A percentile compares a stretch with the other conserved stretches of the same genome.
Evolutionary conservation across 2,113 vertebrate species (phyloP).

Genomic region (Chaenogobius annularis): DNA sequence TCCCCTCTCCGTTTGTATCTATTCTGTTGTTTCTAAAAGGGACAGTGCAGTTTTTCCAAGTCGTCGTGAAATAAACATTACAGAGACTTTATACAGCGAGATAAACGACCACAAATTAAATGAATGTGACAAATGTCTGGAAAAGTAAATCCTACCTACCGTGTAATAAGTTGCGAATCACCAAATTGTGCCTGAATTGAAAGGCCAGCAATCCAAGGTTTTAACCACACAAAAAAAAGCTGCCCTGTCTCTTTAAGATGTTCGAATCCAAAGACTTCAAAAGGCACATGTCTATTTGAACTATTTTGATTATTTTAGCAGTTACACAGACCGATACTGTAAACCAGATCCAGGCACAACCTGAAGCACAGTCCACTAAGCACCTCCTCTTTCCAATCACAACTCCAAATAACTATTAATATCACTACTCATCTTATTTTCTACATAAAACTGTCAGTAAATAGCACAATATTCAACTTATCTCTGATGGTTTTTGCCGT

Average conservation of each 20-base stretch:
- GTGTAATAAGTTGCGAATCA: too few relatives aligned
- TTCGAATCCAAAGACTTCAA: constrained; percentile 41
- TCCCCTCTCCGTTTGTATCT: not conserved
- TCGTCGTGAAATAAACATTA: not conserved
- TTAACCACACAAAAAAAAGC: not conserved
- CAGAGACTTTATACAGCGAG: not conserved
- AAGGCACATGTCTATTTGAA: constrained; percentile 36
- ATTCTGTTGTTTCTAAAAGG: constrained; percentile 4
- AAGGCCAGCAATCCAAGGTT: too few relatives aligned
- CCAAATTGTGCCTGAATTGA: not conserved
- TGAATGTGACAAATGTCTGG: too few relatives aligned
- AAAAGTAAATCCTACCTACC: too few relatives aligned
- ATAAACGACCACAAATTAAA: too few relatives aligned
- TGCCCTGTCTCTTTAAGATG: constrained; percentile 15
- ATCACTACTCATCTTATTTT: not conserved
- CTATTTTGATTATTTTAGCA: too few relatives aligned
- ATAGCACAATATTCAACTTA: not conserved
- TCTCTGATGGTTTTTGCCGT: not conserved
- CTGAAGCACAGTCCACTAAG: constrained; percentile 55
- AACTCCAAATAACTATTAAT: not conserved
- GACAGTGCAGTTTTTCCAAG: constrained; percentile 2
- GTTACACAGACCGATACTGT: constrained; percentile 44
- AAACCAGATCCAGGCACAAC: constrained; percentile 40
- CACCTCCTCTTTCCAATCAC: constrained; percentile 29
- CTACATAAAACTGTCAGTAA: not conserved